Evolutionary conservation across 2,113 vertebrate genomes (phyloP), one percentile per base, ranked within the genome.

Genomic region (Lamprotornis superbus): DNA sequence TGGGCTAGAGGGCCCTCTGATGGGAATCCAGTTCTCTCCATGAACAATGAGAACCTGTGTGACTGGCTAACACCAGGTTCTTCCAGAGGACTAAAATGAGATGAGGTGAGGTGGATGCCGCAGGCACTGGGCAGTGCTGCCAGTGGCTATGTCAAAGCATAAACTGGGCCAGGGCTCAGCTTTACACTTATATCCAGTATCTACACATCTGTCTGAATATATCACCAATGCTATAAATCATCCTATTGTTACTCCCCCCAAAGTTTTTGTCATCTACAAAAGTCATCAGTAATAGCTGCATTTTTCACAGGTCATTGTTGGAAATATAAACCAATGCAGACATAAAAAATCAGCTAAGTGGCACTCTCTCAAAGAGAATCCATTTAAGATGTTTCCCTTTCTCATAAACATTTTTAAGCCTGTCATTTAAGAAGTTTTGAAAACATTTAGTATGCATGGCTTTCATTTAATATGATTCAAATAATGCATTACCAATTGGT

Each of bases 1-100:
- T 94, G 83, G 30, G 42, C 47, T 96, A 83, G 61, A 94, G 52
- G 65, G 73, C 65, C 60, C 89, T 92, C 89, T 94, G 73, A 93
- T 84, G 64, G 86, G 80, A 80, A 44, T 50, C 64, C 52, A 46
- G 4, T 81, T 83, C 13, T 49, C 35, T 47, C 35, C 49, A 55
- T 2, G 20, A 67, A 61, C 31, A 50, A 15, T 4, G 46, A 81
- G 55, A 78, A 87, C 5, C n/a, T 42, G 12, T 15, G 20, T 9
- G 31, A 68, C 37, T 49, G 33, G 24, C 2, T 73, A 49, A 73
- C 27, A 83, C 14, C 12, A 77, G 23, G 15, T 25, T 44, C 59
- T 28, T 86, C 28, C 35, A 88, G 55, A 77, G 74, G 63, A 78
- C 24, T 50, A 39, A 88, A 61, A 70, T 15, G 27, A 50, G 31